Conservation (phyloP, 2,113 vertebrate genomes). For the Noctilio leporinus region DNA sequence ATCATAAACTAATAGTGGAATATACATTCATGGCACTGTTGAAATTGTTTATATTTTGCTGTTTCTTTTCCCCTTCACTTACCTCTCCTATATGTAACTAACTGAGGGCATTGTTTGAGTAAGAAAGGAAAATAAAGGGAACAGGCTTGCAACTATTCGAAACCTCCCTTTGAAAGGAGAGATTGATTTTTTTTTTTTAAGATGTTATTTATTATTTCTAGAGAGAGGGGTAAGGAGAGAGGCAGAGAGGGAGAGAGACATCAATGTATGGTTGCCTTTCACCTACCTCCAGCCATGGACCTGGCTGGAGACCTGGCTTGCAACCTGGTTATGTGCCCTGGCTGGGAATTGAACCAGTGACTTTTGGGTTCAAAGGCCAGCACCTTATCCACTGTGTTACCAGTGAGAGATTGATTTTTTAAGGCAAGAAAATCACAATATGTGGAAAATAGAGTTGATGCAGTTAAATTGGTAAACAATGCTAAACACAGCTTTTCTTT, state of each 20-base stretch:
- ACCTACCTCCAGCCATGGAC: too few species aligned
- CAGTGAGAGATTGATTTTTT: too few species aligned
- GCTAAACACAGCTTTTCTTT: background rate
- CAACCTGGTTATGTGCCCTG: too few species aligned
- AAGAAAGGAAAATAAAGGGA: constrained; percentile 50
- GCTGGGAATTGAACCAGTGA: too few species aligned
- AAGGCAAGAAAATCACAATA: constrained; percentile 3
- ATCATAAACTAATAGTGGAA: constrained; percentile 69
- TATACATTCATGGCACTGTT: constrained; percentile 63
- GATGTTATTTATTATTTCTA: too few species aligned
- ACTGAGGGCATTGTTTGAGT: constrained; percentile 49
- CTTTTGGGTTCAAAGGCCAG: too few species aligned
- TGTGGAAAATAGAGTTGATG: constrained; percentile 13
- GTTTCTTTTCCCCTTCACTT: background rate
- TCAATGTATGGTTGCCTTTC: too few species aligned
- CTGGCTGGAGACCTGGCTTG: too few species aligned
- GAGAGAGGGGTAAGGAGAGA: too few species aligned
- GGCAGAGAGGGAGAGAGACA: too few species aligned
- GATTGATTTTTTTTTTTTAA: background rate
- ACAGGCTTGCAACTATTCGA: constrained; percentile 48
- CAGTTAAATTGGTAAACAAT: background rate
- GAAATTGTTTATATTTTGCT: constrained; percentile 51
- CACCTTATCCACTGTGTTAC: too few species aligned
- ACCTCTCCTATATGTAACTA: constrained; percentile 63
- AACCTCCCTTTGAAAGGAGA: constrained; percentile 38